Evolutionary conservation across 2,888 invertebrate species (phyloP).

Genomic region (Busseola fusca): DNA sequence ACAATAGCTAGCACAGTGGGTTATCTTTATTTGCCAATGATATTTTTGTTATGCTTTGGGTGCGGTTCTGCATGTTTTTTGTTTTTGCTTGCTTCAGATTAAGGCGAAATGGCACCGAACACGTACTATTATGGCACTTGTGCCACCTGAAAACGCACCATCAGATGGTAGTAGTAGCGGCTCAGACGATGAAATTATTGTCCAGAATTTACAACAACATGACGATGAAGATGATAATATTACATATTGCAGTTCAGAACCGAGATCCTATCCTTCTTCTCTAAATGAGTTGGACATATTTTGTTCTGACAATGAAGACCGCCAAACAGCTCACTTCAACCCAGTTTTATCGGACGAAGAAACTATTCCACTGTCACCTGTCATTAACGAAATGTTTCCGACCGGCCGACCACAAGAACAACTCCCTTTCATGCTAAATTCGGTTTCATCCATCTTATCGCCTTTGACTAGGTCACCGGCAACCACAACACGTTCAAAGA

Average conservation of each 20-base stretch:
- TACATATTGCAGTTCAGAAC: conserved; percentile 15
- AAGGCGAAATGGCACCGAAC: conserved; percentile 11
- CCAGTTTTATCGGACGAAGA: conserved; percentile 14
- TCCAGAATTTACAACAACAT: conserved; percentile 5
- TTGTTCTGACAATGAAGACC: not conserved
- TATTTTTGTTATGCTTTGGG: conserved; percentile 10
- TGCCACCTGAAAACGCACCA: conserved; percentile 17
- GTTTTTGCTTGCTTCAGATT: conserved; percentile 13
- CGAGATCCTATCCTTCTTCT: conserved; percentile 15
- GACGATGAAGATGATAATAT: not conserved
- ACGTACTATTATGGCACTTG: conserved; percentile 17
- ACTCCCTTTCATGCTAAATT: conserved; percentile 6
- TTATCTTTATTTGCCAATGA: conserved; percentile 5
- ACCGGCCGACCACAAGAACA: not conserved
- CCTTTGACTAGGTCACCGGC: conserved; percentile 4
- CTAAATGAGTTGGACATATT: conserved; percentile 6
- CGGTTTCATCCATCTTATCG: not conserved
- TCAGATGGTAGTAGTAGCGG: conserved; percentile 14
- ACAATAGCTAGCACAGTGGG: not conserved
- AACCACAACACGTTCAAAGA: conserved; percentile 8
- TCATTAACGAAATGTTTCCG: conserved; percentile 9
- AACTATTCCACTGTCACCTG: conserved; percentile 17
- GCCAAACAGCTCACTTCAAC: not conserved
- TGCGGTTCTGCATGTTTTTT: conserved; percentile 15
- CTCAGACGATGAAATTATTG: conserved; percentile 2